These are phyloP conservation scores for Maniola hyperantus DNA, from an alignment of 2,888 invertebrate species.

Conservation along the genomic window DNA sequence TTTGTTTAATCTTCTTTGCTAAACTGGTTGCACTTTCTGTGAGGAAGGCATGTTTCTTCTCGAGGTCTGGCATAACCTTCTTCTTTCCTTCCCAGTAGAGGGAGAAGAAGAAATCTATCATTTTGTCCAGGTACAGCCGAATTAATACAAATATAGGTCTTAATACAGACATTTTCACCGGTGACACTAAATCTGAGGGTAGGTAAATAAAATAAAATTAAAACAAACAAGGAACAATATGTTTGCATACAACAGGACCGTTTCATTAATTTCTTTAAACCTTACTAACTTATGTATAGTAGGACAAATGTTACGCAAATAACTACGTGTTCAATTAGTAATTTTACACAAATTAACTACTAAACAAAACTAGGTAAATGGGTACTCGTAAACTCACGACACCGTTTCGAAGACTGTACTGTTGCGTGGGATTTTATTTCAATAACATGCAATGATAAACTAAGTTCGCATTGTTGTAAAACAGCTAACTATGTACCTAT, in stretches of 20 bases:
- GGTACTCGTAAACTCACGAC: too few species aligned
- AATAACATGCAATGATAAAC: not conserved
- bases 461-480: too few species aligned
- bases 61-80: conserved; percentile 60
- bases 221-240: too few species aligned
- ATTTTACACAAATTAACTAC: too few species aligned
- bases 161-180: conserved; percentile 7
- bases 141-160: conserved; percentile 51
- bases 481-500: too few species aligned
- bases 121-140: conserved; percentile 57
- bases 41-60: conserved; percentile 61
- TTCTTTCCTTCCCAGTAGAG: conserved; percentile 69
- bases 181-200: not conserved
- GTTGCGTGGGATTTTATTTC: not conserved
- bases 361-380: too few species aligned
- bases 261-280: too few species aligned
- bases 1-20: conserved; percentile 85
- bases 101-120: conserved; percentile 69
- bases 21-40: conserved; percentile 85
- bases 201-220: not conserved
- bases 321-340: too few species aligned
- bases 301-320: too few species aligned
- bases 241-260: too few species aligned
- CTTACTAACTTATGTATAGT: too few species aligned
- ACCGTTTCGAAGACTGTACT: not conserved